Evolutionary conservation across 1,140 invertebrate species (phyloP), one percentile per base, ranked within the genome.

Genomic region (Drosophila prosaltans): DNA sequence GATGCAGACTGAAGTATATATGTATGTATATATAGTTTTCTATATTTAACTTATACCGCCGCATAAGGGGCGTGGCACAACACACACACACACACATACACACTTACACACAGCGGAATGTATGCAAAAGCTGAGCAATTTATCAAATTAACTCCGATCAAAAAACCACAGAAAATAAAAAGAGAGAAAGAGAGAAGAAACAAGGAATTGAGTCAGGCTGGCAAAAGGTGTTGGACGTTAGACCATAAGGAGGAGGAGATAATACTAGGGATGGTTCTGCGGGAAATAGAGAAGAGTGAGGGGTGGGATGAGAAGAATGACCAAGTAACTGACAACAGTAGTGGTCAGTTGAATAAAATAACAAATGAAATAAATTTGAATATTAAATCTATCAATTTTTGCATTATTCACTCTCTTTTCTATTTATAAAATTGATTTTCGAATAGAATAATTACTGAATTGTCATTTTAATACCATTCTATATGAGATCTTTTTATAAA

Each of bases 121-220:
- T 74, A 80, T 81, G 78, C 81, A 77, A 89, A 83, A 78, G 71
- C 64, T 41, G 74, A 39, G 84, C 81, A 84, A 88, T 88, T 88
- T 88, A 88, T 88, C 84, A 88, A 88, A 88, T 88, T 88, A 90
- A 72, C 84, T 88, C 69, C 69, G 77, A 84, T 84, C 80, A 69
- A 65, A 72, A 57, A 55, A 21, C 70, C 32, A 36, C 32, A 36
- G 32, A 6, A 36, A 36, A 36, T 36, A 65, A 58, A 65, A 66
- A 43, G 32, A 55, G 66, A 69, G 36, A 32, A 16, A 26, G 40
- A 36, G 4, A 54, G 39, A 32, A 21, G 5, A 39, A 21, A 40
- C 7, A 21, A 60, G 1, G 11, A 16, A 32, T 24, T 32, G 32
- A 28, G 8, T 28, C 24, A 45, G 10, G 43, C 59, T 57, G 21